Conservation (phyloP, 2,888 invertebrate genomes). For the Drosophila subsilvestris region DNA sequence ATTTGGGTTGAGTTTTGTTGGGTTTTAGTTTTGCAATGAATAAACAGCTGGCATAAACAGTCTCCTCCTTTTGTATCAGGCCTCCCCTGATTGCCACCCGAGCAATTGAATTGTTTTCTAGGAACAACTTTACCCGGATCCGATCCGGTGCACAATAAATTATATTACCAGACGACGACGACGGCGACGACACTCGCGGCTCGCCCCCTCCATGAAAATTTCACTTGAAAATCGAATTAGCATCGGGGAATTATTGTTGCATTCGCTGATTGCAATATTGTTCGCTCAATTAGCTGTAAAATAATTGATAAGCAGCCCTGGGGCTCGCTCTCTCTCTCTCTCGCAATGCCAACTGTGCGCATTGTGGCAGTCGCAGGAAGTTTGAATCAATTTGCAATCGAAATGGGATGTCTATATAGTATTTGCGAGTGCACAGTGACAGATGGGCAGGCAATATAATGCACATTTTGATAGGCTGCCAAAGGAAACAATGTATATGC, state of each 20-base stretch:
- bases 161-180: constrained; percentile 30
- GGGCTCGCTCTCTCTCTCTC: no score
- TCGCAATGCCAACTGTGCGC: not conserved
- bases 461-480: not conserved
- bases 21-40: constrained; percentile 23
- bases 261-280: constrained; percentile 36
- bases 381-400: constrained; percentile 20
- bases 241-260: constrained; percentile 22
- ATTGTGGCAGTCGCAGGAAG: constrained; percentile 16
- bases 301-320: constrained; percentile 36
- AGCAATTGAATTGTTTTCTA: constrained; percentile 44
- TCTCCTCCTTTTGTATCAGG: not conserved
- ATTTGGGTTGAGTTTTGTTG: not conserved
- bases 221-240: constrained; percentile 40
- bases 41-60: not conserved
- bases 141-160: constrained; percentile 46
- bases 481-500: not conserved
- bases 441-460: not conserved
- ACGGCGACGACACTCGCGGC: not conserved
- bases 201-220: constrained; percentile 27
- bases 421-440: not conserved
- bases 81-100: not conserved
- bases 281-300: constrained; percentile 56
- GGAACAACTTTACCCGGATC: constrained; percentile 45
- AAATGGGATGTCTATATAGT: constrained; percentile 14